A percentile compares a stretch with the other conserved stretches of the same genome.
Conservation (phyloP, 2,888 invertebrate genomes). For the Drosophila mercatorum region DNA sequence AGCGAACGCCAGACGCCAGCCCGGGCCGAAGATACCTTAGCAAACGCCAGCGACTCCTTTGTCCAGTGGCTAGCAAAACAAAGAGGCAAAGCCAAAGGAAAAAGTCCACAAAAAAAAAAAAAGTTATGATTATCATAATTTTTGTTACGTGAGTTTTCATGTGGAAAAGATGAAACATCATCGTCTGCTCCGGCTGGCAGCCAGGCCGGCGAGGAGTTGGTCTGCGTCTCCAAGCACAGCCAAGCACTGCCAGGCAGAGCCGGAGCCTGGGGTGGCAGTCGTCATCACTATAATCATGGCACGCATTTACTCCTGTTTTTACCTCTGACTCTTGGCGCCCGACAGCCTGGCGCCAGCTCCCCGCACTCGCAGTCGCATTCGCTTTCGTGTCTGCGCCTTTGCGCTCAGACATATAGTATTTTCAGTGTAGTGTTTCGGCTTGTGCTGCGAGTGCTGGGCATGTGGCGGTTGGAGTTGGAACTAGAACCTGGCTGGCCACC, state of each 20-base stretch:
- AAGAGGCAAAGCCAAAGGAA: conserved; percentile 22
- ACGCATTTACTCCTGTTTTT: conserved; percentile 84
- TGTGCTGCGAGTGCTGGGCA: conserved; percentile 17
- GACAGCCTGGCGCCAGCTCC: conserved; percentile 79
- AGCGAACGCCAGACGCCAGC: conserved; percentile 66
- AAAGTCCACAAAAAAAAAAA: conserved; percentile 49
- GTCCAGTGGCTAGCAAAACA: conserved; percentile 69
- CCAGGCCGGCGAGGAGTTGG: conserved; percentile 4
- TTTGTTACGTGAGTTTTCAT: conserved; percentile 82
- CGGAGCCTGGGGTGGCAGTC: conserved; percentile 74
- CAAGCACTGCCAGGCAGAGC: neutral
- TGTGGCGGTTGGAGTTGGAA: conserved; percentile 12
- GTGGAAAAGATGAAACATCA: conserved; percentile 82
- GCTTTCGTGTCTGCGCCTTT: conserved; percentile 34
- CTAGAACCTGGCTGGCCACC: conserved; percentile 30
- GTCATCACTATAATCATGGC: conserved; percentile 84
- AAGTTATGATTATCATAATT: conserved; percentile 84
- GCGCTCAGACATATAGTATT: conserved; percentile 51
- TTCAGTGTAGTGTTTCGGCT: conserved; percentile 48
- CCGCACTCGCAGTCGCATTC: conserved; percentile 8
- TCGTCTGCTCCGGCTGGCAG: conserved; percentile 58
- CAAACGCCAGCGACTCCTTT: conserved; percentile 47
- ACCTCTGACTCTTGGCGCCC: conserved; percentile 84
- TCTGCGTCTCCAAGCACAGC: neutral
- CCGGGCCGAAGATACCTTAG: conserved; percentile 68